A percentile compares a stretch with the other conserved stretches of the same genome.
phyloP scores from a whole-genome alignment of 2,797 vertebrate genomes.

The Valencia hispanica region DNA sequence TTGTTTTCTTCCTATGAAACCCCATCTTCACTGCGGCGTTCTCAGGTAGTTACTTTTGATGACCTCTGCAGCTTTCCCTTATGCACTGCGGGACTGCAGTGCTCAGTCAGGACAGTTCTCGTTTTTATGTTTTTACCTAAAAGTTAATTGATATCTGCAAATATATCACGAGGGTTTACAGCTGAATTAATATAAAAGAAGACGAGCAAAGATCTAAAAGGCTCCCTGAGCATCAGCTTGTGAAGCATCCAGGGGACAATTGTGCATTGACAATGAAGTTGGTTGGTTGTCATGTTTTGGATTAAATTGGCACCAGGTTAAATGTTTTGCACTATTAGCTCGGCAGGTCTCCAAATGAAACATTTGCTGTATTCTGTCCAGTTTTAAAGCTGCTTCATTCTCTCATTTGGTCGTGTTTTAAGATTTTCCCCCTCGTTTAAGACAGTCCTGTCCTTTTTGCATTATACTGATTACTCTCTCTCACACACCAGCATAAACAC shows the following conservation, averaged over 20 bases:
- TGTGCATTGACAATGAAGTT: neutral
- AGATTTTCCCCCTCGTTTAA: neutral
- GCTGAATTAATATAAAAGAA: constrained; percentile 1
- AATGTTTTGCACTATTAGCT: neutral
- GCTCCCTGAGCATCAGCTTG: constrained; percentile 7
- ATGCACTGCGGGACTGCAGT: constrained; percentile 44
- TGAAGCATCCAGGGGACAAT: neutral
- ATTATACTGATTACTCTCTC: neutral
- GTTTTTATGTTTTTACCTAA: neutral
- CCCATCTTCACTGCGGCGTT: neutral
- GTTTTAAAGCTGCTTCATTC: neutral
- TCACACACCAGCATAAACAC: neutral
- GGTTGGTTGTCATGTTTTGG: neutral
- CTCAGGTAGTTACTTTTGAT: constrained; percentile 32
- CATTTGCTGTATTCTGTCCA: neutral
- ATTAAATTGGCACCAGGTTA: neutral
- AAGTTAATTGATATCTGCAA: neutral
- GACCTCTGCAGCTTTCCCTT: constrained; percentile 38
- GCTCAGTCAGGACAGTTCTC: neutral
- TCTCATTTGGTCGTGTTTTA: neutral
- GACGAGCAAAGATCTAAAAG: neutral
- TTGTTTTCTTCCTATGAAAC: neutral
- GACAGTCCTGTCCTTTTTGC: neutral
- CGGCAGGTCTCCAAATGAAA: neutral
- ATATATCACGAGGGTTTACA: neutral